Percentiles rank a stretch among this genome's conserved stretches.
Conservation (phyloP, 2,888 invertebrate genomes). For the Yponomeuta plumbellus region DNA sequence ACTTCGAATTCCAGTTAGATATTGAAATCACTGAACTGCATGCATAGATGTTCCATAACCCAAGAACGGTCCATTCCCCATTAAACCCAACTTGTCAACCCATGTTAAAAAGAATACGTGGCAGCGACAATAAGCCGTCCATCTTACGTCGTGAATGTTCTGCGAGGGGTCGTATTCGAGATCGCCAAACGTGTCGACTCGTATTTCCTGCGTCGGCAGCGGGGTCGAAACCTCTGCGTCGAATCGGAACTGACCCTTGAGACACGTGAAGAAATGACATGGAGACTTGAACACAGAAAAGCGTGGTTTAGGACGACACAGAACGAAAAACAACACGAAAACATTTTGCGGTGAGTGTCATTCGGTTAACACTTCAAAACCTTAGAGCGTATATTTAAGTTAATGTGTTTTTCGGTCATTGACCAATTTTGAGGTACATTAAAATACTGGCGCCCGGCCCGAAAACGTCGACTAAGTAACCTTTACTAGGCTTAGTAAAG, state of each 20-base stretch:
- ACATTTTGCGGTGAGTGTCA: neutral
- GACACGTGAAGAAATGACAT: neutral
- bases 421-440: too few species aligned
- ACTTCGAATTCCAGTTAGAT: too few species aligned
- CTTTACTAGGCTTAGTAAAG: too few species aligned
- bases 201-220: constrained; percentile 84
- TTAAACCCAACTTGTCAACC: neutral
- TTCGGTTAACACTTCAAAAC: too few species aligned
- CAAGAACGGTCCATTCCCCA: constrained; percentile 2
- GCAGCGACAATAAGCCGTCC: neutral
- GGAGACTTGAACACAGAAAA: neutral
- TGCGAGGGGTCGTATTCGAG: constrained; percentile 69
- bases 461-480: too few species aligned
- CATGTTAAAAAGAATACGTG: neutral
- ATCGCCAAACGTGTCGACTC: constrained; percentile 76
- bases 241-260: constrained; percentile 89
- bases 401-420: too few species aligned
- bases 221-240: constrained; percentile 88
- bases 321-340: neutral
- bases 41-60: neutral
- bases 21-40: too few species aligned
- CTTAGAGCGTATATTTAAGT: too few species aligned
- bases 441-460: too few species aligned
- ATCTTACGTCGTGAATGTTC: constrained; percentile 77
- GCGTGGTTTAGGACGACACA: neutral